Base-by-base conservation (phyloP, 1,140 invertebrate species). In the Orius laevigatus region DNA sequence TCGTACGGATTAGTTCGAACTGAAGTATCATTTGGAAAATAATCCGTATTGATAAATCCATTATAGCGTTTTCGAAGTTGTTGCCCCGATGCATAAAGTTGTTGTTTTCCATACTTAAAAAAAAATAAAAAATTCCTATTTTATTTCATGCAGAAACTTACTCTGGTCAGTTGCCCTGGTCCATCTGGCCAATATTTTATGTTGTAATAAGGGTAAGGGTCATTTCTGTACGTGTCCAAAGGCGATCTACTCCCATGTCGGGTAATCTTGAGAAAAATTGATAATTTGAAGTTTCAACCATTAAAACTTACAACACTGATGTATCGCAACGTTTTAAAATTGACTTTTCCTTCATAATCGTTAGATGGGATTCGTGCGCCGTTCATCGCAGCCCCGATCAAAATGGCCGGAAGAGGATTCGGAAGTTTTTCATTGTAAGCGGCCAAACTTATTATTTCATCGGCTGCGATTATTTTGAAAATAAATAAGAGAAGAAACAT, bases 211-310 rank as follows among this genome's bases (percentile, higher is more conserved):
- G 78, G 77, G 18, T 53, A 53, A 6, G 51, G 51, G 68, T 89
- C 84, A 20, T 74, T 82, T 0, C 83, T 79, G 59, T 81, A 88
- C 1, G 80, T 76, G 49, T 68, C 67, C 3, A 76, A 74, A 0
- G 85, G 85, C 19, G 80, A 77, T 57, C 85, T 68, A 36, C 78
- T 71, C 9, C 84, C 84, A 71, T 90, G 85, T 5, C 84, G 67
- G 15, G 57, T 57, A 3, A 60, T 36, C 57, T 59, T 15, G 2
- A 55, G 52, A 43, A 19, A 16, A 20, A 16, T 34, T 34, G 6
- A 34, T 34, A 8, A 34, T 34, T 34, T 34, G 6, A 8, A 12
- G 36, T 15, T 38, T 15, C 11, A 38, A 10, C 3, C 15, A 38
- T 25, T 19, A 25, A 31, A 10, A 44, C 42, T 44, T 20, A 44